Base-by-base conservation (phyloP, 2,797 vertebrate genomes). In the Momotus momota region DNA sequence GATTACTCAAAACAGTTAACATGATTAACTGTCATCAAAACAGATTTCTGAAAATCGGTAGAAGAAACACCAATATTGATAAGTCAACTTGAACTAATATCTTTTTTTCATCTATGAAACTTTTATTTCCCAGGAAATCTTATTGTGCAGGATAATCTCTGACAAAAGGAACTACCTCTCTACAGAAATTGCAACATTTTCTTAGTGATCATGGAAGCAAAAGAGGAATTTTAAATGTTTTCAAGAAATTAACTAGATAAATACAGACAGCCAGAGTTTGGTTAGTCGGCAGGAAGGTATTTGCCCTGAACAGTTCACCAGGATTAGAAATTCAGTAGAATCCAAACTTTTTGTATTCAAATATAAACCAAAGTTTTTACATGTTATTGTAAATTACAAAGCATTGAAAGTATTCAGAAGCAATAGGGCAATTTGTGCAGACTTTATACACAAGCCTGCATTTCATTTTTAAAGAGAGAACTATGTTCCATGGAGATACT, bases 151-250 rank as follows among this genome's bases (percentile, higher is more conserved):
- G 43, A 29, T 45, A 19, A 67, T 25, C 31, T 67, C 40, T 61
- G 52, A 67, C 14, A 51, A 58, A 31, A 29, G 35, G 19, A 77
- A 40, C 10, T 55, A n/a, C 13, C 10, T 73, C 52, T 9, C n/a
- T 23, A 19, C 14, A 35, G n/a, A 66, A 79, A 52, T 4, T 1
- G 10, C 4, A 40, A 40, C 0, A 0, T 55, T 40, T 85, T 54
- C 31, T 60, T 57, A 27, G 48, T 17, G 33, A 33, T 45, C 1
- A 1, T 6, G n/a, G 48, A 49, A 92, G 55, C 33, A 61, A 64
- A 65, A 38, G n/a, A 52, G 43, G 26, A 65, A 60, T 60, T 84
- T 43, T 2, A 35, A 9, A 25, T 5, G 2, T 40, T 62, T 46
- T 65, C 38, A 81, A 65, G 15, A 18, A 54, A 38, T 23, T 10